Base-by-base conservation (phyloP, 2,113 vertebrate genomes). In the Melanerpes formicivorus region DNA sequence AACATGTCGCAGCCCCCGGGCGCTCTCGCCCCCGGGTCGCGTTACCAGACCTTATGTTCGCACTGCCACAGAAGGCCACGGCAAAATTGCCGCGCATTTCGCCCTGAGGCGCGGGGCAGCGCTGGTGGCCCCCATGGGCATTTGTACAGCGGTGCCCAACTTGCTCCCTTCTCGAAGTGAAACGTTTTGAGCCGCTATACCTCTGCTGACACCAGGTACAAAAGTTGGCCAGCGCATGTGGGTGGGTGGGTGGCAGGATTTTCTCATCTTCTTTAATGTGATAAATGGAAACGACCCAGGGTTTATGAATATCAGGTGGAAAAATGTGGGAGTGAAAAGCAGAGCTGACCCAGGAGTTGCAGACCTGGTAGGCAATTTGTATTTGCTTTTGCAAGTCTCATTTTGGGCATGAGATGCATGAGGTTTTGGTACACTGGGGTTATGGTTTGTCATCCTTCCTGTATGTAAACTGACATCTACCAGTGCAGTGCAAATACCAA, bases 1-100 rank as follows among this genome's bases (percentile, higher is more conserved):
- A 99, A 99, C 99, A 99, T 99, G 52, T 87, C 88, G 90, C 87
- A 50, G 67, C 91, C 56, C 34, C 34, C 34, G 34, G 34, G 29
- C 22, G 19, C 46, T 59, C 10, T 32, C 29, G 26, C 29, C 19
- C 23, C 48, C 44, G 44, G 19, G 19, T 50, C 19, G 19, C 48
- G 48, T 50, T 50, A 19, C 18, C 34, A 32, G 81, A 30, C 14
- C 1, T 1, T 0, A 0, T 11, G 10, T 10, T 82, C 14, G 48
- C 17, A 6, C 2, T 10, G 10, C 11, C 29, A 54, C 34, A 1
- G 1, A 52, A 23, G 44, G 72, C 50, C 23, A 6, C 14, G 32
- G 60, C 40, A 19, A 50, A 73, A 30, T 1, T 72, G 62, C 29
- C 18, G 1, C 55, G 59, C 1, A 0, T 30, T 23, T 6, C 5